Conservation (phyloP, 2,888 invertebrate genomes). For the Apamea anceps region DNA sequence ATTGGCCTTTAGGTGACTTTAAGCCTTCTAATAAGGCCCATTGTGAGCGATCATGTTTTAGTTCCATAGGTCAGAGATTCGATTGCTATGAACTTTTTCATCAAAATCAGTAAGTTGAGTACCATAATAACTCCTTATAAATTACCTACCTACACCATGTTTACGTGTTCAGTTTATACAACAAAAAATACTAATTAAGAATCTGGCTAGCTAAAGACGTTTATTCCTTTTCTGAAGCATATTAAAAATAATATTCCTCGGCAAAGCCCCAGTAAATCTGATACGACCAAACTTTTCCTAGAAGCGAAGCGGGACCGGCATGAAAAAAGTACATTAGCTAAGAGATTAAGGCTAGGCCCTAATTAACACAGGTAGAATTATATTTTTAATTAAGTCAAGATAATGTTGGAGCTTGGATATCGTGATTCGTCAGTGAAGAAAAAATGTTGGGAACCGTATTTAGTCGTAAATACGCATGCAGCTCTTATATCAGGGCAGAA, state of each 20-base stretch:
- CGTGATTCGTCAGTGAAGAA: constrained; percentile 5
- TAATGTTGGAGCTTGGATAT: not conserved
- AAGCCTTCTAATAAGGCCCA: no score
- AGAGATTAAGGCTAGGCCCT: constrained; percentile 55
- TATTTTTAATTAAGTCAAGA: constrained; percentile 52
- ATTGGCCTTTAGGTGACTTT: no score
- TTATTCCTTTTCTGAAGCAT: constrained; percentile 45
- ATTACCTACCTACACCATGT: not conserved
- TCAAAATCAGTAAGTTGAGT: not conserved
- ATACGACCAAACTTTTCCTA: constrained; percentile 59
- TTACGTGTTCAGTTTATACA: not conserved
- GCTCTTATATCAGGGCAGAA: no score
- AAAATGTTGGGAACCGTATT: not conserved
- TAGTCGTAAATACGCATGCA: not conserved
- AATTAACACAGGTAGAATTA: constrained; percentile 62
- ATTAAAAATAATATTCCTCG: constrained; percentile 56
- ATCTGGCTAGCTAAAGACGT: constrained; percentile 23
- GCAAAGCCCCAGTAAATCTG: constrained; percentile 58
- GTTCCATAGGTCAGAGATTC: not conserved
- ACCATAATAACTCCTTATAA: not conserved
- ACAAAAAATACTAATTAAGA: constrained; percentile 39
- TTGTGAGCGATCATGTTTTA: no score
- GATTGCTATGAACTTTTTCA: not conserved
- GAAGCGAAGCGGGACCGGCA: constrained; percentile 20
- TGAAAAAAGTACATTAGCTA: constrained; percentile 60